These are phyloP conservation scores for Phalloptychus januarius DNA, from an alignment of 2,797 vertebrate genomes.

Conservation along the genomic window DNA sequence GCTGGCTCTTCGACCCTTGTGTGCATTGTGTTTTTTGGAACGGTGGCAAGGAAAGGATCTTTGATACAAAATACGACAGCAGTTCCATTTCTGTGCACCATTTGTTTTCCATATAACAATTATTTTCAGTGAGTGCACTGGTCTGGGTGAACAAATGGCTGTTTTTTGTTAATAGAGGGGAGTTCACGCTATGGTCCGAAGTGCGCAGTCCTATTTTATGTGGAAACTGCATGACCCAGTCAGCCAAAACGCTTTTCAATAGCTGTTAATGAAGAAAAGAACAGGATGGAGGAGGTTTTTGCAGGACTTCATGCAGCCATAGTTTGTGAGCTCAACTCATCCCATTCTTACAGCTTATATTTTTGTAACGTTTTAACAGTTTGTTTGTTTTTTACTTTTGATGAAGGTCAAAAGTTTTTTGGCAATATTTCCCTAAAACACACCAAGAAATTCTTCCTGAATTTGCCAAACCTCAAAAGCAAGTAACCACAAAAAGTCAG, in stretches of 20 bases:
- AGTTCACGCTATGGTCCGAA: slow-evolving; percentile 32
- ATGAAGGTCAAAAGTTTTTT: slow-evolving; percentile 36
- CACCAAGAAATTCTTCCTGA: slow-evolving; percentile 33
- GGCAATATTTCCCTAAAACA: slow-evolving; percentile 16
- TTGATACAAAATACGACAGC: slow-evolving; percentile 45
- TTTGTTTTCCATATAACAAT: slow-evolving; percentile 64
- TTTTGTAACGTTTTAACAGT: slow-evolving; percentile 28
- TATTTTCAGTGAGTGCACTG: slow-evolving; percentile 48
- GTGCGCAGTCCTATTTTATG: slow-evolving; percentile 34
- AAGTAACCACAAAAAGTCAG: slow-evolving; percentile 37
- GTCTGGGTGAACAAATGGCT: slow-evolving; percentile 43
- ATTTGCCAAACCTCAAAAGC: slow-evolving; percentile 41
- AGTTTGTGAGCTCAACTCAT: slow-evolving; percentile 9
- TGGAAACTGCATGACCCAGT: slow-evolving; percentile 44
- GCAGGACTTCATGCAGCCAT: slow-evolving; percentile 2
- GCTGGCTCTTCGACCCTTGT: slow-evolving; percentile 35
- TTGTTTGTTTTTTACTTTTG: slow-evolving; percentile 12
- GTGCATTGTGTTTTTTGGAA: slow-evolving; percentile 54
- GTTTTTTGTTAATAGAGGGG: slow-evolving; percentile 46
- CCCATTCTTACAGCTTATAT: slow-evolving; percentile 11
- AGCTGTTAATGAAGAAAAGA: slow-evolving; percentile 9
- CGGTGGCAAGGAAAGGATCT: slow-evolving; percentile 35
- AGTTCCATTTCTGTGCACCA: slow-evolving; percentile 37
- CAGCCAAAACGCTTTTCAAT: slow-evolving; percentile 34
- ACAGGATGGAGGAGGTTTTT: slow-evolving; percentile 3